These are phyloP conservation scores for Rosalia funebris DNA, from an alignment of 2,888 invertebrate genomes.

Conservation along the genomic window DNA sequence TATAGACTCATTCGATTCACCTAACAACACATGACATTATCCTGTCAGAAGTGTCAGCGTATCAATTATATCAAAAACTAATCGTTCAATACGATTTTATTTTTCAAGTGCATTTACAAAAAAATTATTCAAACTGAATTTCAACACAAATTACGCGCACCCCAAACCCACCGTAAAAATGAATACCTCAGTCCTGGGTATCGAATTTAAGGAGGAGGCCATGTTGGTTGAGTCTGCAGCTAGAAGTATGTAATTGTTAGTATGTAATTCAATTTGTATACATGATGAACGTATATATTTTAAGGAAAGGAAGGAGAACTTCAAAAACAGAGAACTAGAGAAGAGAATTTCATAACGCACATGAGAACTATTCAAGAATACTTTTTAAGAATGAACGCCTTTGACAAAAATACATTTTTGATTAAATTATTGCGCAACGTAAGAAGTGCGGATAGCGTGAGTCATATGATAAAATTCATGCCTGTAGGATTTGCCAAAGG, in stretches of 20 bases:
- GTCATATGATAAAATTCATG: constrained; percentile 31
- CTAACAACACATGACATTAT: too few relatives aligned
- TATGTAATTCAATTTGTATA: not conserved
- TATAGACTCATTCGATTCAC: too few relatives aligned
- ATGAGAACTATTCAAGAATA: constrained; percentile 26
- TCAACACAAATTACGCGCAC: too few relatives aligned
- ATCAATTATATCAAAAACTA: too few relatives aligned
- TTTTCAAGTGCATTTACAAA: too few relatives aligned
- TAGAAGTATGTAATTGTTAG: constrained; percentile 12
- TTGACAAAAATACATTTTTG: constrained; percentile 23
- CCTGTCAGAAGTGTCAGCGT: too few relatives aligned
- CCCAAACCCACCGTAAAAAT: too few relatives aligned
- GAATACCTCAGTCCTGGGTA: not conserved
- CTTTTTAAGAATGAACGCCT: constrained; percentile 23
- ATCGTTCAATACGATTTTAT: too few relatives aligned
- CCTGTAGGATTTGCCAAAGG: constrained; percentile 28
- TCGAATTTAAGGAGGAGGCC: constrained; percentile 24
- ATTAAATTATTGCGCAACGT: constrained; percentile 24
- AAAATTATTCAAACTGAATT: too few relatives aligned
- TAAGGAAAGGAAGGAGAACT: constrained; percentile 25
- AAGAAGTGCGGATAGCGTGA: constrained; percentile 4
- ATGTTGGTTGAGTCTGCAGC: constrained; percentile 24
- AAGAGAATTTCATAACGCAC: constrained; percentile 22
- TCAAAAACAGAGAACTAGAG: not conserved
- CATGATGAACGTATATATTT: not conserved